A percentile compares a stretch with the other conserved stretches of the same genome.
Evolutionary conservation across 2,113 vertebrate species (phyloP).

Genomic region (Corydoras maculifer): DNA sequence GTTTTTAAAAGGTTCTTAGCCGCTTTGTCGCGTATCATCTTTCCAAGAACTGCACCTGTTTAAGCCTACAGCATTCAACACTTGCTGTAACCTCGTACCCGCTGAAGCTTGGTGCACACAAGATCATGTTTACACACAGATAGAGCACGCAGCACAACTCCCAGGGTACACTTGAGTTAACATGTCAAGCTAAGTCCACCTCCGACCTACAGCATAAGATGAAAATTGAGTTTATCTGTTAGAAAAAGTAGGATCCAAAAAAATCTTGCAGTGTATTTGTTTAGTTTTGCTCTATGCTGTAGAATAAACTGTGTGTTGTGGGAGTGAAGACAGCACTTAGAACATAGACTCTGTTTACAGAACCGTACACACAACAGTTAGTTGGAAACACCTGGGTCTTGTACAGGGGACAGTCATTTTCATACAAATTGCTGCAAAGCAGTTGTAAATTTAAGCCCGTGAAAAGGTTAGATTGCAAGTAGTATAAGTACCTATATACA

Average conservation of each 20-base stretch:
- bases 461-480: too few species aligned
- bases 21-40: conserved; percentile 22
- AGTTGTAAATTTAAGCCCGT: too few species aligned
- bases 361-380: conserved; percentile 1
- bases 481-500: too few species aligned
- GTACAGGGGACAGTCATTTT: not conserved
- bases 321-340: conserved; percentile 3
- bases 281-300: not conserved
- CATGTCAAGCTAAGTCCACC: too few species aligned
- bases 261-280: not conserved
- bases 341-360: conserved; percentile 8
- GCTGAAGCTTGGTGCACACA: not conserved
- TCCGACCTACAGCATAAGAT: too few species aligned
- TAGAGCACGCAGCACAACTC: too few species aligned
- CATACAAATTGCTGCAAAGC: too few species aligned
- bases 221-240: too few species aligned
- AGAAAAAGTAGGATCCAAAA: too few species aligned
- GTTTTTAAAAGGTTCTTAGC: conserved; percentile 23
- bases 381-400: conserved; percentile 11
- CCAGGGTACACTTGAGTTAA: too few species aligned
- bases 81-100: conserved; percentile 8
- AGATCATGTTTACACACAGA: too few species aligned
- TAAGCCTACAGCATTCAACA: conserved; percentile 21
- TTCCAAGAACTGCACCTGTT: conserved; percentile 36
- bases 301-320: not conserved